Evolutionary conservation across 2,797 vertebrate genomes (phyloP).

Genomic region (Acanthurus lineatus): DNA sequence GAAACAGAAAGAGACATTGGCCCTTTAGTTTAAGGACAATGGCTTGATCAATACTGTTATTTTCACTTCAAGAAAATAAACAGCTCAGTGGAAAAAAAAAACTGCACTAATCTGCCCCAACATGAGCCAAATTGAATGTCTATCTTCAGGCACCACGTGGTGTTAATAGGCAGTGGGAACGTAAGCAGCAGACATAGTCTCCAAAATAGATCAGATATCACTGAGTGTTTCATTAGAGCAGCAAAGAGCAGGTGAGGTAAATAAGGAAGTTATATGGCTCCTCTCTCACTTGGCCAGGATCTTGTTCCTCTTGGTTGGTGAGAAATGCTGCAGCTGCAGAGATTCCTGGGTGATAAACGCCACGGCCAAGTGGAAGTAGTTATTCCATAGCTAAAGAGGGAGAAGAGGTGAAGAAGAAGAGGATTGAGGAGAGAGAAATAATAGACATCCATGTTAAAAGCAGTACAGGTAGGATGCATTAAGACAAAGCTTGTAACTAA

Average conservation of each 20-base stretch:
- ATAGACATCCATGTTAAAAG: slow-evolving; percentile 2
- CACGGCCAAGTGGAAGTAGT: slow-evolving; percentile 99
- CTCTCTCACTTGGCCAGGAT: slow-evolving; percentile 94
- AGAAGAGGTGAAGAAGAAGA: slow-evolving; percentile 5
- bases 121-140: slow-evolving; percentile 51
- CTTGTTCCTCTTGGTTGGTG: slow-evolving; percentile 95
- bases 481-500: neutral
- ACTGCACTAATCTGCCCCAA: slow-evolving; percentile 38
- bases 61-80: slow-evolving; percentile 28
- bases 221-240: slow-evolving; percentile 52
- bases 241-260: slow-evolving; percentile 43
- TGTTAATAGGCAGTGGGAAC: slow-evolving; percentile 54
- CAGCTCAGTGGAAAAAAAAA: slow-evolving; percentile 22
- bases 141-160: slow-evolving; percentile 30
- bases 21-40: slow-evolving; percentile 13
- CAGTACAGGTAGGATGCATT: neutral
- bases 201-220: slow-evolving; percentile 66
- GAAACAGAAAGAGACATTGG: too few relatives aligned
- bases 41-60: slow-evolving; percentile 58
- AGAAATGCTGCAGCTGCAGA: slow-evolving; percentile 97
- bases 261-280: slow-evolving; percentile 62
- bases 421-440: neutral
- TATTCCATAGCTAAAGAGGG: slow-evolving; percentile 94
- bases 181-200: slow-evolving; percentile 48
- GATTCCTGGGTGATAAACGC: slow-evolving; percentile 99